Evolutionary conservation across 2,888 invertebrate genomes (phyloP).

Genomic region (Cremastobaeus sp.): DNA sequence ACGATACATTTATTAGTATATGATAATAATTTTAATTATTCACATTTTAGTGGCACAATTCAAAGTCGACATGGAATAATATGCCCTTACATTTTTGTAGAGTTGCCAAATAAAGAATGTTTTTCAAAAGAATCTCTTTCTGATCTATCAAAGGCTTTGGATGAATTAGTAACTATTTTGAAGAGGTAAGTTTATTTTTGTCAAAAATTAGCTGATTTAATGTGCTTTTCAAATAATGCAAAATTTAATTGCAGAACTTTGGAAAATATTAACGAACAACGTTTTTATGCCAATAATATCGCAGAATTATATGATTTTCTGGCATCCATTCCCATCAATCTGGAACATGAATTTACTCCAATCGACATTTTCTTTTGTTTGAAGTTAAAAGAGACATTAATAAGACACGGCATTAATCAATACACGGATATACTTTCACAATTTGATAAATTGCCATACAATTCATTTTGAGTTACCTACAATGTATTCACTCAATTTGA

Average conservation of each 20-base stretch:
- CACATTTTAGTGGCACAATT: too few relatives aligned
- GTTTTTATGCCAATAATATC: conserved; percentile 64
- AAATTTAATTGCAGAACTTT: conserved; percentile 70
- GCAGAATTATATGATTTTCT: conserved; percentile 66
- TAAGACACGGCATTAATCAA: conserved; percentile 70
- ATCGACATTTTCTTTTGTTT: conserved; percentile 72
- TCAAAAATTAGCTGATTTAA: too few relatives aligned
- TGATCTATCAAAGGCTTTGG: too few relatives aligned
- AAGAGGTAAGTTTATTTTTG: too few relatives aligned
- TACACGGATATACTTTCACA: conserved; percentile 71
- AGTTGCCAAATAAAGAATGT: too few relatives aligned
- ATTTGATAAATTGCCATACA: conserved; percentile 68
- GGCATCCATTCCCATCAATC: conserved; percentile 2
- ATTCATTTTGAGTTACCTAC: too few relatives aligned
- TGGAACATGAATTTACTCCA: conserved; percentile 30
- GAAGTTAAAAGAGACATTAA: conserved; percentile 63
- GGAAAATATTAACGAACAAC: conserved; percentile 62
- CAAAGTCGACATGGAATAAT: too few relatives aligned
- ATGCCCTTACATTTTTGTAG: too few relatives aligned
- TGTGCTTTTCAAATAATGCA: conserved; percentile 7
- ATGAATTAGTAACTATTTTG: too few relatives aligned
- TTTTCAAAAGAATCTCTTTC: too few relatives aligned
- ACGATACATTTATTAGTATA: conserved; percentile 14
- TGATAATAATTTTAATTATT: too few relatives aligned
- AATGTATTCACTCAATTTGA: too few relatives aligned